Percentiles rank a stretch among this genome's conserved stretches.
Evolutionary conservation across 2,113 vertebrate genomes (phyloP).

Genomic region (Erythrolamprus reginae): DNA sequence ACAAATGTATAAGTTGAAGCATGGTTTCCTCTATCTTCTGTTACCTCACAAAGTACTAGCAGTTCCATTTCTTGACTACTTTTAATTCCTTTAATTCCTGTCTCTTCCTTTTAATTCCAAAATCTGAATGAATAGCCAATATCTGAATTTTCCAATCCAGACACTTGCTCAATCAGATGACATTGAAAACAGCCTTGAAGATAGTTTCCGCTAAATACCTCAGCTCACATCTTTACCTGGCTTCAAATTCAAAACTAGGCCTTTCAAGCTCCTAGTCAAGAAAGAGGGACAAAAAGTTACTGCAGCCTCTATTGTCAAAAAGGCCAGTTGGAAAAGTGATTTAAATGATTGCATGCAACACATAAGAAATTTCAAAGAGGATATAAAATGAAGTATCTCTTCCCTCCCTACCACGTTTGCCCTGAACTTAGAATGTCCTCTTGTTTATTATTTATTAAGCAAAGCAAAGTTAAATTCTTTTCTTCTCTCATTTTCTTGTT

Average conservation of each 20-base stretch:
- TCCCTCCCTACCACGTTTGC: not conserved
- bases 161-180: not conserved
- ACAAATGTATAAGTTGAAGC: not conserved
- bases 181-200: not conserved
- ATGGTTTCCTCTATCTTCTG: not conserved
- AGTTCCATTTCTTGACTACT: not conserved
- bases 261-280: not conserved
- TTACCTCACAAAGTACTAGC: not conserved
- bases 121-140: not conserved
- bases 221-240: not conserved
- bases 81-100: no score
- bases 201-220: not conserved
- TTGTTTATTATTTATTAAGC: not conserved
- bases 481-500: not conserved
- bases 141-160: not conserved
- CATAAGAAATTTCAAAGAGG: not conserved
- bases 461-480: not conserved
- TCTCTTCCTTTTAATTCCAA: not conserved
- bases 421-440: not conserved
- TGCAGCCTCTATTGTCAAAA: not conserved
- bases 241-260: not conserved
- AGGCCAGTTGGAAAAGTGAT: not conserved
- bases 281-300: not conserved
- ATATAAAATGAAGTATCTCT: not conserved
- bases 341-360: not conserved